Conservation (phyloP, 2,888 invertebrate species). For the Mystacides longicornis region DNA sequence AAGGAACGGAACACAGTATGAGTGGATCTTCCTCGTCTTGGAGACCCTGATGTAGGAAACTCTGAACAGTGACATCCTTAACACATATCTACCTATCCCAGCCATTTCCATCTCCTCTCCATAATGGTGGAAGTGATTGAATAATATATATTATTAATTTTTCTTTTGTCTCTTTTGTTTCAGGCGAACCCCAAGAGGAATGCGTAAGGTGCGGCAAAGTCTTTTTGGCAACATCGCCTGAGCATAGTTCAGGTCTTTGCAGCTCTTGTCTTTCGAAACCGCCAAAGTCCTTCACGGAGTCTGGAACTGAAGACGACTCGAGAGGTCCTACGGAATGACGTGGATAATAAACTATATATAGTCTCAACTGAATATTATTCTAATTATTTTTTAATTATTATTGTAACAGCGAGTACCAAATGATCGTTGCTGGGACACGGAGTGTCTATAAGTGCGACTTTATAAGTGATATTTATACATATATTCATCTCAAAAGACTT, state of each 20-base stretch:
- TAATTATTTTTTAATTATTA: background rate
- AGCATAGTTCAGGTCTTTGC: conserved; percentile 35
- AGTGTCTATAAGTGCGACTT: background rate
- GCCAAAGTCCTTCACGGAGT: conserved; percentile 28
- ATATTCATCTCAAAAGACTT: background rate
- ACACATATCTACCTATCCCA: no score
- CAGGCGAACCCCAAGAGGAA: conserved; percentile 55
- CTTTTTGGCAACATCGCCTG: conserved; percentile 37
- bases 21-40: no score
- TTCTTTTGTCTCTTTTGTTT: no score
- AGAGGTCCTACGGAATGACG: conserved; percentile 28
- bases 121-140: no score
- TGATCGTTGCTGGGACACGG: background rate
- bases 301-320: conserved; percentile 33
- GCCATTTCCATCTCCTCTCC: no score
- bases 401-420: conserved; percentile 1
- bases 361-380: background rate
- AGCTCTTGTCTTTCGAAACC: conserved; percentile 30
- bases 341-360: background rate
- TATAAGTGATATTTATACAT: background rate
- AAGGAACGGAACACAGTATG: no score
- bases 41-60: no score
- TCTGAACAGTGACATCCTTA: no score
- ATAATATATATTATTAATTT: no score
- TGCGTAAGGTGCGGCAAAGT: conserved; percentile 52